Conservation (phyloP, 2,888 invertebrate species). For the Coelogynopora nodosa region DNA sequence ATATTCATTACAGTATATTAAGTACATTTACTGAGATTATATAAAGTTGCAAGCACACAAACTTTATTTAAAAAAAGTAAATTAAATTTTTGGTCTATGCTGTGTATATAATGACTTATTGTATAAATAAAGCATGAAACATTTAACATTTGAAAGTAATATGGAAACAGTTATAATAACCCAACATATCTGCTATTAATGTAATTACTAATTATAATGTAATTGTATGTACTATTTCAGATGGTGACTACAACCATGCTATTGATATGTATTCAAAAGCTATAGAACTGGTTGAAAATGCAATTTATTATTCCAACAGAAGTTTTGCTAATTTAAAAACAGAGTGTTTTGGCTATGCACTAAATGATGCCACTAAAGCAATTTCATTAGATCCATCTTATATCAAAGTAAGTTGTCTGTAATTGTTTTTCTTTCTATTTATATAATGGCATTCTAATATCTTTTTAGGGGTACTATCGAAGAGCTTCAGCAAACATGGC, state of each 20-base stretch:
- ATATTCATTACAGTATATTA: too few species aligned
- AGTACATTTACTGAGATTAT: too few species aligned
- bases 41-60: too few species aligned
- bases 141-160: not conserved
- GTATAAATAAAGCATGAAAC: not conserved
- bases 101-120: not conserved
- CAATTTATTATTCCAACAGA: constrained; percentile 86
- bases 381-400: constrained; percentile 83
- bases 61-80: too few species aligned
- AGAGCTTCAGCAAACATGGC: constrained; percentile 95
- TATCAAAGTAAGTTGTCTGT: constrained; percentile 67
- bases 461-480: constrained; percentile 77
- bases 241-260: constrained; percentile 81
- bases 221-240: constrained; percentile 67
- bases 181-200: too few species aligned
- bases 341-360: constrained; percentile 90
- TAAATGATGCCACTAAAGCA: constrained; percentile 83
- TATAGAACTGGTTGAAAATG: constrained; percentile 78
- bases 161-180: too few species aligned
- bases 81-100: too few species aligned
- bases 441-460: constrained; percentile 73
- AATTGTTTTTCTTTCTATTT: constrained; percentile 48
- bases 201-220: too few species aligned
- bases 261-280: constrained; percentile 78
- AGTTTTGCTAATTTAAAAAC: constrained; percentile 88